Base-by-base conservation (phyloP, 1,140 invertebrate species). In the Cataglyphis hispanica region DNA sequence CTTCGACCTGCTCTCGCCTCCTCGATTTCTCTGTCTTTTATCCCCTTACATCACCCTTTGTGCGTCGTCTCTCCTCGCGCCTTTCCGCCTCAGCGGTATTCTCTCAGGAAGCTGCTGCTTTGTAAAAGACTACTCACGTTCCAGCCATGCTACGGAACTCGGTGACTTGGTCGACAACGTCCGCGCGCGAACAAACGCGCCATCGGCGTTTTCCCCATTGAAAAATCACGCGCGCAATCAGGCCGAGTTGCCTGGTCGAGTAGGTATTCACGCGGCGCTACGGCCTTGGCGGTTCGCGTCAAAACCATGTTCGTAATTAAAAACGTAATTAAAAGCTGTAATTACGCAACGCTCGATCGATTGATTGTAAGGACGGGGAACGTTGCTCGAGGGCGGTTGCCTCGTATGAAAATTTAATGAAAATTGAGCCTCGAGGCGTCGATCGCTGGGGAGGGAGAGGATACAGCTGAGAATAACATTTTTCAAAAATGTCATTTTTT, bases 311-410 rank as follows among this genome's bases (percentile, higher is more conserved):
- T 58, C 50, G 77, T 50, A 80, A 80, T 80, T 80, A 80, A 80
- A 69, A 69, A 67, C 67, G 78, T 74, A 83, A 83, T 83, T 83
- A 83, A 72, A 83, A 83, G 53, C 67, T 10, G 63, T 43, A 72
- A 53, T 43, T 46, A 70, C 25, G 34, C 27, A 43, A 66, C 61
- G 61, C 34, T 70, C 34, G 34, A 27, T 69, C 64, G 76, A 50
- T 25, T 31, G 46, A 46, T 63, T 31, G 58, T n/a, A 7, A 50
- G 67, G 16, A 70, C 27, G 25, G 27, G n/a, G 13, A 40, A 16
- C 25, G 27, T 31, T 34, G n/a, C 7, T 11, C n/a, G 50, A 37
- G 53, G 16, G 67, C 6, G 67, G 2, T 50, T 25, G 56, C 2
- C 56, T 25, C 22, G 25, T 25, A 63, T 40, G 40, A 50, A 46